Conservation (phyloP, 2,888 invertebrate species). For the Brachynemurus nebulosus region DNA sequence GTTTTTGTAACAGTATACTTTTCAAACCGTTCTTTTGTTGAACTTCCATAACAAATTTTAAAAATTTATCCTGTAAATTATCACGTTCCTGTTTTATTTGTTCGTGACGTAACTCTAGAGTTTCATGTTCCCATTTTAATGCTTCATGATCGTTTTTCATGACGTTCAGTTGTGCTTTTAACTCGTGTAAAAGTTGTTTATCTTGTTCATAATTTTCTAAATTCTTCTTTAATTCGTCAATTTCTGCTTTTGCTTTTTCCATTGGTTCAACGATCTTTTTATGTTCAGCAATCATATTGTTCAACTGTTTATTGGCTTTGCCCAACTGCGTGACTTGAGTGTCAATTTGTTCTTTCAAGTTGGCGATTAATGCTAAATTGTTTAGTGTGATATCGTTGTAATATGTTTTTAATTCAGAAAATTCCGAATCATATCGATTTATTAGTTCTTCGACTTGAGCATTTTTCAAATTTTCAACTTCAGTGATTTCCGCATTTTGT, state of each 20-base stretch:
- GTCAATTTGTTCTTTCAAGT: slow-evolving; percentile 76
- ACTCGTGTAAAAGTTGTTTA: slow-evolving; percentile 51
- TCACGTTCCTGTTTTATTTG: slow-evolving; percentile 63
- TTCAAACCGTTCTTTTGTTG: slow-evolving; percentile 77
- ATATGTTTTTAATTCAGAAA: slow-evolving; percentile 83
- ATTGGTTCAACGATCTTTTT: slow-evolving; percentile 59
- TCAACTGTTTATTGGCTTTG: slow-evolving; percentile 51
- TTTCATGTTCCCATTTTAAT: slow-evolving; percentile 48
- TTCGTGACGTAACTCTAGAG: slow-evolving; percentile 63
- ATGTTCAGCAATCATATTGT: slow-evolving; percentile 57
- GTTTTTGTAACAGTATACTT: slow-evolving; percentile 67
- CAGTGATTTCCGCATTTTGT: slow-evolving; percentile 70
- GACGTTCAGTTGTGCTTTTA: slow-evolving; percentile 34
- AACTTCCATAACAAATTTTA: slow-evolving; percentile 70
- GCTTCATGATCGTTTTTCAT: slow-evolving; percentile 43
- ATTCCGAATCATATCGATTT: slow-evolving; percentile 69
- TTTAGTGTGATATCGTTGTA: slow-evolving; percentile 91
- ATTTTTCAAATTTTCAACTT: slow-evolving; percentile 86
- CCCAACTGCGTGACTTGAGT: slow-evolving; percentile 64
- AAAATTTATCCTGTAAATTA: slow-evolving; percentile 63
- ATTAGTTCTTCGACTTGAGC: slow-evolving; percentile 69
- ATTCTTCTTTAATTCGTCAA: slow-evolving; percentile 58
- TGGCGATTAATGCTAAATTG: slow-evolving; percentile 80
- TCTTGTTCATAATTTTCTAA: slow-evolving; percentile 78
- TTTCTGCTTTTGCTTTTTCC: slow-evolving; percentile 52